Percentiles rank a stretch among this genome's conserved stretches.
Conservation (phyloP, 2,797 vertebrate species). For the Graptemys geographica region DNA sequence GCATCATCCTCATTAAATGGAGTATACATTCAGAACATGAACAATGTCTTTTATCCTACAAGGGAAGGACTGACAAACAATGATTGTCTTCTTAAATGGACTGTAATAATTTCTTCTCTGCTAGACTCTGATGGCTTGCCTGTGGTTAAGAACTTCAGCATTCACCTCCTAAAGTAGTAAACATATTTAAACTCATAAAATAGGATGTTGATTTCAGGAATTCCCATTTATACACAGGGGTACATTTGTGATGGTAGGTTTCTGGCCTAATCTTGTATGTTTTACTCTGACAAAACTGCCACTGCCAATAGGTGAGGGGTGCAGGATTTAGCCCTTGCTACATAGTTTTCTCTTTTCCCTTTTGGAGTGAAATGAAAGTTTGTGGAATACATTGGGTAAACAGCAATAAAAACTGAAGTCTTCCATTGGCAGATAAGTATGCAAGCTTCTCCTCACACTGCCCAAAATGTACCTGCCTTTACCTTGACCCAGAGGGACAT, state of each 20-base stretch:
- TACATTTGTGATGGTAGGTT: not conserved
- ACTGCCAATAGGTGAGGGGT: not conserved
- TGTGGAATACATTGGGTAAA: fast-evolving
- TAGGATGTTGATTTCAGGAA: not conserved
- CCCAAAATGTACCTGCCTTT: not conserved
- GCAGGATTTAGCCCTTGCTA: not conserved
- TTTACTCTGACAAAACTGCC: not conserved
- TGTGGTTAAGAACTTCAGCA: fast-evolving
- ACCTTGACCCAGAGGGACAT: not conserved
- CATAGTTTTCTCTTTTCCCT: not conserved
- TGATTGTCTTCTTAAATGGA: slow-evolving; percentile 23
- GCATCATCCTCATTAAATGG: slow-evolving; percentile 71
- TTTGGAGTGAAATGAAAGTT: not conserved
- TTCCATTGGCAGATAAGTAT: not conserved
- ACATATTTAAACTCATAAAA: fast-evolving
- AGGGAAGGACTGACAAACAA: not conserved
- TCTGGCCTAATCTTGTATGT: not conserved
- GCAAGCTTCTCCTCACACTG: not conserved
- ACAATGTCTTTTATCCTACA: slow-evolving; percentile 44
- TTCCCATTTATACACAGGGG: not conserved
- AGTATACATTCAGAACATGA: slow-evolving; percentile 38
- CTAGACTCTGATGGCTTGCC: not conserved
- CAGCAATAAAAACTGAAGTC: not conserved
- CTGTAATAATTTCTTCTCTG: not conserved
- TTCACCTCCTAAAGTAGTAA: fast-evolving